phyloP scores from a whole-genome alignment of 2,797 vertebrate species.

The Rhinella marina region DNA sequence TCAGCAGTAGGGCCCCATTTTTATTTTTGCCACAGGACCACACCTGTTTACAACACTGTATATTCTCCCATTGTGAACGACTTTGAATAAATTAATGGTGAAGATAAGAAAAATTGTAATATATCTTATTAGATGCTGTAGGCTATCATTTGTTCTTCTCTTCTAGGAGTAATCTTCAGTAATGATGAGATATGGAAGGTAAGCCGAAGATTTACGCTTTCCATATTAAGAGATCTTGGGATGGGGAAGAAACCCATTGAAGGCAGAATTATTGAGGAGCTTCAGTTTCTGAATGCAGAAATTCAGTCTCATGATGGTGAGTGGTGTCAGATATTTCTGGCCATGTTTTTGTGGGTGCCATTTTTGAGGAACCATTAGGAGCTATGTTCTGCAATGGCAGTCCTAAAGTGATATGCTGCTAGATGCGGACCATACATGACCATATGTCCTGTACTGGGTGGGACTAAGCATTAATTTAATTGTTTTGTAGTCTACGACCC shows the following conservation, averaged over 20 bases:
- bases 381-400: too few species aligned
- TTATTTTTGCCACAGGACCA: too few species aligned
- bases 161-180: conserved; percentile 63
- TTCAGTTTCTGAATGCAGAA: conserved; percentile 4
- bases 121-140: too few species aligned
- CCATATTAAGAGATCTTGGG: conserved; percentile 66
- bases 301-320: conserved; percentile 49
- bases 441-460: background rate
- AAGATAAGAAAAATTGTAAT: too few species aligned
- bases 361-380: background rate
- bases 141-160: background rate
- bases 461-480: background rate
- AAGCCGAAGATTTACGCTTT: conserved; percentile 67
- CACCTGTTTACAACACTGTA: too few species aligned
- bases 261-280: conserved; percentile 65
- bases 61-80: too few species aligned
- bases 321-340: background rate
- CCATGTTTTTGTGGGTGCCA: too few species aligned
- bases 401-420: background rate
- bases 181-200: conserved; percentile 65
- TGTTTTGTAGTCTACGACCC: background rate
- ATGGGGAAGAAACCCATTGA: conserved; percentile 67
- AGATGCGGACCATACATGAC: background rate
- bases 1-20: too few species aligned
- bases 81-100: too few species aligned